Percentiles rank a stretch among this genome's conserved stretches.
phyloP scores from a whole-genome alignment of 2,888 invertebrate species.

The Melieria omissa region DNA sequence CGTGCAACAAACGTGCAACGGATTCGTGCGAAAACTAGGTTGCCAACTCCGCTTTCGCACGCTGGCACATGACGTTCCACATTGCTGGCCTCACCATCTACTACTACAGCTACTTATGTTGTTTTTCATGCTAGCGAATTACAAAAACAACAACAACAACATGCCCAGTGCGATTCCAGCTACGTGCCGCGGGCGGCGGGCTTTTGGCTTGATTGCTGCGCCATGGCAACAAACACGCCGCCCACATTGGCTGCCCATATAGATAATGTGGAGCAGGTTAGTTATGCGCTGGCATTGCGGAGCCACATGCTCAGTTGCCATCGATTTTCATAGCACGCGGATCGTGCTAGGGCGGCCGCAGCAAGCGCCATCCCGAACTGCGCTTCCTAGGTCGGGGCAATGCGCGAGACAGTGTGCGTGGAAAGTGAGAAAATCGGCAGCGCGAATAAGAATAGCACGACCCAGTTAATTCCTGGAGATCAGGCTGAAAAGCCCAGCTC shows the following conservation, averaged over 20 bases:
- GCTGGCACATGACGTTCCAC: neutral
- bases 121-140: too few relatives aligned
- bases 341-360: neutral
- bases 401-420: too few relatives aligned
- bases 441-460: too few relatives aligned
- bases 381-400: too few relatives aligned
- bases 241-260: neutral
- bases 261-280: constrained; percentile 9
- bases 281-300: constrained; percentile 3
- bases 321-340: constrained; percentile 24
- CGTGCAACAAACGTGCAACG: too few relatives aligned
- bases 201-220: constrained; percentile 16
- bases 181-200: constrained; percentile 8
- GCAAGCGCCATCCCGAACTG: neutral
- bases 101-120: too few relatives aligned
- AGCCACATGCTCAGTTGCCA: constrained; percentile 22
- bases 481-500: neutral
- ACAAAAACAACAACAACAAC: too few relatives aligned
- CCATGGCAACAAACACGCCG: constrained; percentile 28
- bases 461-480: too few relatives aligned
- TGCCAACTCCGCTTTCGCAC: constrained; percentile 33
- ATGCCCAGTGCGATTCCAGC: neutral
- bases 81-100: too few relatives aligned
- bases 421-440: too few relatives aligned
- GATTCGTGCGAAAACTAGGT: constrained; percentile 37